Conservation (phyloP, 2,888 invertebrate genomes). For the Limnephilus auricula region DNA sequence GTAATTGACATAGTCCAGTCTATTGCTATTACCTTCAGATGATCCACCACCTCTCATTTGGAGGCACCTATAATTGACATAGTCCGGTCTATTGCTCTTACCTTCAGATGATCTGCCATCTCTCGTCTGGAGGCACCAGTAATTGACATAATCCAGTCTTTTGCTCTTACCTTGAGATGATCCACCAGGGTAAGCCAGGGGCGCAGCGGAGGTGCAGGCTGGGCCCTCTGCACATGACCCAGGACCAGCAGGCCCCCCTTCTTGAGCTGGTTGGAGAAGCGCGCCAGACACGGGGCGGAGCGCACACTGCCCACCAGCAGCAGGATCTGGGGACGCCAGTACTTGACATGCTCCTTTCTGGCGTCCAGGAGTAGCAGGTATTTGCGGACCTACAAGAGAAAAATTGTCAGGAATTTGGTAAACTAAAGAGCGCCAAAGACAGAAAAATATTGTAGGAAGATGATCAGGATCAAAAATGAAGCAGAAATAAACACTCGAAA, state of each 20-base stretch:
- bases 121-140: not conserved
- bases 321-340: slow-evolving; percentile 98
- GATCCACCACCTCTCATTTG: no score
- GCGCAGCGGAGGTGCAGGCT: slow-evolving; percentile 81
- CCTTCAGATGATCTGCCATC: no score
- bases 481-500: no score
- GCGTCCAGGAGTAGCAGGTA: slow-evolving; percentile 96
- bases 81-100: no score
- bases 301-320: slow-evolving; percentile 94
- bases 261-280: slow-evolving; percentile 98
- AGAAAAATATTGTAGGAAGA: not conserved
- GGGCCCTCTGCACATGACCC: slow-evolving; percentile 75
- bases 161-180: slow-evolving; percentile 85
- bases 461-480: not conserved
- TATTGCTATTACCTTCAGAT: no score
- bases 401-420: slow-evolving; percentile 8
- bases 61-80: no score
- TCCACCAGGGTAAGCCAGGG: slow-evolving; percentile 97
- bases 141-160: not conserved
- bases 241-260: slow-evolving; percentile 82
- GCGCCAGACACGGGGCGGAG: slow-evolving; percentile 92
- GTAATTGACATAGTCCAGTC: no score
- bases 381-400: slow-evolving; percentile 86
- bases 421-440: not conserved
- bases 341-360: slow-evolving; percentile 98